Conservation (phyloP, 2,113 vertebrate genomes). For the Sylvietta virens region DNA sequence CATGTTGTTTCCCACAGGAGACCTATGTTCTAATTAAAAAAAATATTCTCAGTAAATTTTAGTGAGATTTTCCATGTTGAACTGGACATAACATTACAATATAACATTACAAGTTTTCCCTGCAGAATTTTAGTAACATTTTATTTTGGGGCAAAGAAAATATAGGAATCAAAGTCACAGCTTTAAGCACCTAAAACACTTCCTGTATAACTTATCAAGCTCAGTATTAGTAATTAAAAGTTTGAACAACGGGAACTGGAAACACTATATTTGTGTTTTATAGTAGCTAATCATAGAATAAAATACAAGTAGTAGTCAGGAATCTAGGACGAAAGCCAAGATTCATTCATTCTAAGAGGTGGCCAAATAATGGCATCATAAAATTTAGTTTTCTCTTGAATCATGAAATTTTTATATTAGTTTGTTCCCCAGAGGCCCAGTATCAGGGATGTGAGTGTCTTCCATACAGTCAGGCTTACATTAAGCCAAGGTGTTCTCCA, state of each 20-base stretch:
- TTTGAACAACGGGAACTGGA: neutral
- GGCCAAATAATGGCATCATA: neutral
- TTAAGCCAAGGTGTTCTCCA: neutral
- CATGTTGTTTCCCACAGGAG: fast-evolving
- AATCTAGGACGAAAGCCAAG: neutral
- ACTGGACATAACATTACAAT: neutral
- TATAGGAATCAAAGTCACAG: neutral
- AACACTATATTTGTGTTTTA: neutral
- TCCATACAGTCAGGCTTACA: neutral
- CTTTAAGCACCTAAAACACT: neutral
- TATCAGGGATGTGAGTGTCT: neutral
- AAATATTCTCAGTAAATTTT: neutral
- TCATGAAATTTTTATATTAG: neutral
- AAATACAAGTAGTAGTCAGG: neutral
- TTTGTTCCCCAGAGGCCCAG: neutral
- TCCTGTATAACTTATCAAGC: neutral
- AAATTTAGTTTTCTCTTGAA: neutral
- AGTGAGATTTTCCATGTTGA: neutral
- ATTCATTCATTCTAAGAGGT: neutral
- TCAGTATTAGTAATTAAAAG: neutral
- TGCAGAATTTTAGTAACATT: neutral
- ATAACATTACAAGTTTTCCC: neutral
- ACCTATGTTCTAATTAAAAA: neutral
- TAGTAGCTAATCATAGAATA: neutral
- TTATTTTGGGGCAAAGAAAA: neutral